Evolutionary conservation across 2,888 invertebrate genomes (phyloP).

Genomic region (Lamellibrachia columna): DNA sequence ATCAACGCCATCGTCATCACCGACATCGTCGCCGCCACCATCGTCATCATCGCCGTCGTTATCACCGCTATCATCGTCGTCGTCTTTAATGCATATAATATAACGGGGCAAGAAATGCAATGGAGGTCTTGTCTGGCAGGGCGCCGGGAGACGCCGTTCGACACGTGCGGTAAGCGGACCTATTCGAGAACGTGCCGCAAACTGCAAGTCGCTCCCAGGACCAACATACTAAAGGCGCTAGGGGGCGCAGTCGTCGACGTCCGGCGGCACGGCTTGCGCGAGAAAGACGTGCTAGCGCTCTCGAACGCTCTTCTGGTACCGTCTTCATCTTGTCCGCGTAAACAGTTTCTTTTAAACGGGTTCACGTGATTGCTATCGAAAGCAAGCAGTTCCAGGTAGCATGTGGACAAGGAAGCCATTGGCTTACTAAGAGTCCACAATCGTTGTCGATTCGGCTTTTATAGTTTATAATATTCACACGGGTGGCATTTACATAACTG

Average conservation of each 20-base stretch:
- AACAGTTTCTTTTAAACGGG: too few relatives aligned
- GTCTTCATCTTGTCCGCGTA: background rate
- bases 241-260: background rate
- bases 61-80: background rate
- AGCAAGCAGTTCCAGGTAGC: too few relatives aligned
- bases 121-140: background rate
- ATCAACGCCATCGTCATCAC: background rate
- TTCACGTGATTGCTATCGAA: too few relatives aligned
- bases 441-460: background rate
- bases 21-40: too few relatives aligned
- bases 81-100: background rate
- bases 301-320: background rate
- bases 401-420: too few relatives aligned
- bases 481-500: background rate
- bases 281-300: background rate
- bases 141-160: background rate
- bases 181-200: background rate
- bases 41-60: background rate
- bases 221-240: background rate
- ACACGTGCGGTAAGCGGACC: background rate
- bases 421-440: too few relatives aligned
- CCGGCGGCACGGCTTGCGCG: background rate
- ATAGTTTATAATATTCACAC: background rate
- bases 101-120: background rate
- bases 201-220: background rate